Evolutionary conservation across 2,888 invertebrate genomes (phyloP).

Genomic region (Strigamia maritima): DNA sequence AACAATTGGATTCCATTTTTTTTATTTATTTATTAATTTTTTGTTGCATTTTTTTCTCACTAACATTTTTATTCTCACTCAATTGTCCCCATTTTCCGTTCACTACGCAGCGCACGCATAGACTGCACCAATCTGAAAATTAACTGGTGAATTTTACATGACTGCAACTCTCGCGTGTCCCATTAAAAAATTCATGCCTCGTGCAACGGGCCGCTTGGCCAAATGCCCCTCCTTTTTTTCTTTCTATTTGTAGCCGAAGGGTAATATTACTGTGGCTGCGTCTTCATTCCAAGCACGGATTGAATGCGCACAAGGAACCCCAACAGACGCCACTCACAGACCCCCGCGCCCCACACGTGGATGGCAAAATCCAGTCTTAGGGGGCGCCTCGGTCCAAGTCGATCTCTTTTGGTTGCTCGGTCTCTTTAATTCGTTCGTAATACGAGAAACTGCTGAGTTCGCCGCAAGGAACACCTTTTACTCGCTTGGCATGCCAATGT

Average conservation of each 20-base stretch:
- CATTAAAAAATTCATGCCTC: slow-evolving; percentile 37
- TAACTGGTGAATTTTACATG: slow-evolving; percentile 38
- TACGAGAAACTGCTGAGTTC: slow-evolving; percentile 34
- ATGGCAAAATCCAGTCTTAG: slow-evolving; percentile 13
- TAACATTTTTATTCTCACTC: slow-evolving; percentile 22
- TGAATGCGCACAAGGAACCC: background rate
- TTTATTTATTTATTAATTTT: slow-evolving; percentile 2
- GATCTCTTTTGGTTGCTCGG: slow-evolving; percentile 26
- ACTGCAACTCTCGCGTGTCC: slow-evolving; percentile 33
- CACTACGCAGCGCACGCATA: slow-evolving; percentile 17
- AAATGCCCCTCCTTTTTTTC: slow-evolving; percentile 17
- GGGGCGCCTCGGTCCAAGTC: slow-evolving; percentile 14
- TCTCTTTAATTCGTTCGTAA: slow-evolving; percentile 34
- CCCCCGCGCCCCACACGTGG: background rate
- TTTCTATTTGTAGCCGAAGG: background rate
- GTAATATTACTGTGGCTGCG: background rate
- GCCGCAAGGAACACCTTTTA: slow-evolving; percentile 32
- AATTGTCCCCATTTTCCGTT: slow-evolving; percentile 24
- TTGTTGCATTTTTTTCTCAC: slow-evolving; percentile 1
- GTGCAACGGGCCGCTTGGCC: slow-evolving; percentile 17
- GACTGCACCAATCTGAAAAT: slow-evolving; percentile 37
- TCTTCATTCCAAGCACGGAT: slow-evolving; percentile 25
- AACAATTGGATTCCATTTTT: background rate
- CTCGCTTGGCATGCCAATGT: slow-evolving; percentile 34
- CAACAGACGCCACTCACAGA: slow-evolving; percentile 18